phyloP scores from a whole-genome alignment of 2,113 vertebrate species.

The Sorex araneus region DNA sequence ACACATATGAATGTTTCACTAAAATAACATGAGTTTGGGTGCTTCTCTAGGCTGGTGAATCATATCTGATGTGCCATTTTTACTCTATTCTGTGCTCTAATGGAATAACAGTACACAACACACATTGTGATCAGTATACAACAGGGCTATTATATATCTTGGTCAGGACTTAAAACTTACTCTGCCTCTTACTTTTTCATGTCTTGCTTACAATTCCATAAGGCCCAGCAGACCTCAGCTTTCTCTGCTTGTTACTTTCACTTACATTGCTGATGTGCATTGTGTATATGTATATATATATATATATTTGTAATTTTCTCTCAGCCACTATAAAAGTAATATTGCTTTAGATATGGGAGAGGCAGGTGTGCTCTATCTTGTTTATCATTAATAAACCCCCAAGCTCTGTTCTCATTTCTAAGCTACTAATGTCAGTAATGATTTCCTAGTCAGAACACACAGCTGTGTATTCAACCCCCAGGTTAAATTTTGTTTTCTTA shows the following conservation, averaged over 20 bases:
- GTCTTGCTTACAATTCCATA: slow-evolving; percentile 15
- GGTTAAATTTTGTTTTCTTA: slow-evolving; percentile 59
- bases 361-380: not conserved
- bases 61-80: not conserved
- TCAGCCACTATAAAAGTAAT: not conserved
- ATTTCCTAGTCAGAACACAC: slow-evolving; percentile 64
- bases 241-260: not conserved
- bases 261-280: not conserved
- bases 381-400: slow-evolving; percentile 46
- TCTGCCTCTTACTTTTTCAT: not conserved
- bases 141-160: too few relatives aligned
- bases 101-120: not conserved
- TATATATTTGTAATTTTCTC: not conserved
- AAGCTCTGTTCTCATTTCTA: slow-evolving; percentile 51
- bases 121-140: too few relatives aligned
- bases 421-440: slow-evolving; percentile 49
- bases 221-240: not conserved
- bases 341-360: not conserved
- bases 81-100: not conserved
- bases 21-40: not conserved
- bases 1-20: not conserved
- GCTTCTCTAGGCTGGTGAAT: fast-evolving
- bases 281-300: not conserved
- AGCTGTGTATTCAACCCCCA: slow-evolving; percentile 53
- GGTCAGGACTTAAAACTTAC: not conserved